These are phyloP conservation scores for Augiades crinisus DNA, from an alignment of 2,888 invertebrate genomes.

Conservation along the genomic window DNA sequence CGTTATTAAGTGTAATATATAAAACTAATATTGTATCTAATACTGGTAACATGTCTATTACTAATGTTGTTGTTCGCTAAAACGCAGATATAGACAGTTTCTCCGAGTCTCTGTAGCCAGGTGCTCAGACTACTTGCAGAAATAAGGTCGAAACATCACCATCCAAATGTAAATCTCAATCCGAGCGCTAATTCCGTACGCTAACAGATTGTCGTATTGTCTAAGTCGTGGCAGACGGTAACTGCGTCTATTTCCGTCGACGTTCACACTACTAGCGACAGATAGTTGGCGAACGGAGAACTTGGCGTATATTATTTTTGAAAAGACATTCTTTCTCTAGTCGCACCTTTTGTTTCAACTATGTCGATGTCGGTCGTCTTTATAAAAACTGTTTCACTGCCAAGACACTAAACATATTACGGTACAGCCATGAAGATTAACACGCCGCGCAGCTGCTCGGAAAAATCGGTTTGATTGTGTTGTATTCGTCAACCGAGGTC, in stretches of 20 bases:
- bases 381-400: conserved; percentile 29
- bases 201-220: conserved; percentile 26
- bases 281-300: conserved; percentile 68
- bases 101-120: neutral
- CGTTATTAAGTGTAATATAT: too few species aligned
- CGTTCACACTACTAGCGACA: conserved; percentile 59
- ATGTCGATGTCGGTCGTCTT: conserved; percentile 16
- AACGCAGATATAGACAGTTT: too few species aligned
- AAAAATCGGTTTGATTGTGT: neutral
- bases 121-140: neutral
- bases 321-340: conserved; percentile 54
- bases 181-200: conserved; percentile 7
- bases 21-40: too few species aligned
- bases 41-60: too few species aligned
- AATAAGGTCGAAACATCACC: too few species aligned
- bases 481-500: neutral
- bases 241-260: conserved; percentile 55
- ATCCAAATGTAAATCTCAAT: neutral
- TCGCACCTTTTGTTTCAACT: conserved; percentile 68
- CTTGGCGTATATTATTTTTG: conserved; percentile 71
- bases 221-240: conserved; percentile 14
- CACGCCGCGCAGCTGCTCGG: conserved; percentile 20
- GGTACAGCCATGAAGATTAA: conserved; percentile 18
- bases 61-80: too few species aligned
- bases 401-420: conserved; percentile 27